Base-by-base conservation (phyloP, 2,888 invertebrate genomes). In the Tortrix viridana region DNA sequence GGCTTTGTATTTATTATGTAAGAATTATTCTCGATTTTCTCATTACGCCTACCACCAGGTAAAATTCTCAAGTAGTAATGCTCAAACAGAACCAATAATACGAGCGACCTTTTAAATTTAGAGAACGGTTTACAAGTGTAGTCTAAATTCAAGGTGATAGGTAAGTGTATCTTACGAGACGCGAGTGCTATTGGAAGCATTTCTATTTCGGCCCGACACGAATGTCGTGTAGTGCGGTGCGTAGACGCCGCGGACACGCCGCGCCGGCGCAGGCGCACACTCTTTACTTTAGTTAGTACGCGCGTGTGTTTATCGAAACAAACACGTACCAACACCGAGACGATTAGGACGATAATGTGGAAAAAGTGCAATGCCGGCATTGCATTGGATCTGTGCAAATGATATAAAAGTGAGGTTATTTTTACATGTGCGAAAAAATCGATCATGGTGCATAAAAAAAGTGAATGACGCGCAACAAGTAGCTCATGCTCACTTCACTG, bases 141-240 rank as follows among this genome's bases (percentile, higher is more conserved):
- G 53, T 41, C 38, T 12, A 20, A 43, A 50, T 20, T 43, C 56
- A 54, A 60, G 32, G 50, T 53, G 65, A 69, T 66, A 65, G 69
- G 66, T 46, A 56, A 53, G 60, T 61, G 50, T 54, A 69, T 74
- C 71, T 69, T 58, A 67, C 77, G 73, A 71, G 58, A 66, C 58
- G 64, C 61, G 47, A 57, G 66, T 67, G 69, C 69, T 71, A 69
- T 77, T 56, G 67, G 73, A 79, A 81, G 76, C 75, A 80, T 84
- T 81, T 91, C 89, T 89, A 91, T 89, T 91, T 90, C 79, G 85
- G 89, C 83, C 70, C 78, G 77, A 74, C 62, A 57, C 57, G 63
- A 57, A 75, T 80, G 86, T 82, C 81, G 81, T 80, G 77, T 71
- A 74, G 41, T 16, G 41, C 16, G 41, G 41, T 41, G 71, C 65